Evolutionary conservation across 2,797 vertebrate species (phyloP), one percentile per base, ranked within the genome.

Genomic region (Sciurus vulgaris): DNA sequence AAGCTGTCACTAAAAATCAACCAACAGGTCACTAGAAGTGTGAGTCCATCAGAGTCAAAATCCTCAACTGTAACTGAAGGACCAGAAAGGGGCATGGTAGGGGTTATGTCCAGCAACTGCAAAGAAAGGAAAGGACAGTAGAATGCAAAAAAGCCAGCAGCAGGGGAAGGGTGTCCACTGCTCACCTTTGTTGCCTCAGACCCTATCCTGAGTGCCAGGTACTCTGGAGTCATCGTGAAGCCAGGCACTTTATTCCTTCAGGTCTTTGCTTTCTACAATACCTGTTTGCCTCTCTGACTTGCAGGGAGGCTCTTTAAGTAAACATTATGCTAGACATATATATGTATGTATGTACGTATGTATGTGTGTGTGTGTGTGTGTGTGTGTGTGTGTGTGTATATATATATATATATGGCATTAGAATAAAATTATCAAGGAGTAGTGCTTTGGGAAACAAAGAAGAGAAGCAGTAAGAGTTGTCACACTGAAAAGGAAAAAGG

Each of bases 1-100:
- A 96, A 97, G 77, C 95, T 97, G 91, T 96, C 93, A 96, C 95
- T 97, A 96, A 94, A 94, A 97, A 94, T 38, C 89, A 96, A 92
- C 88, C 92, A 95, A 96, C 22, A 96, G 91, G 96, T 89, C 94
- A 96, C 96, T 89, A 93, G 72, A 77, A 95, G 93, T 95, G 65
- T 38, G 91, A 92, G 86, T 84, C 84, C 81, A 94, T 96, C 63
- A 87, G 10, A 94, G 94, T 94, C 93, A 96, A 92, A 97, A 95
- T 91, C 96, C 76, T 97, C 84, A 87, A 74, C 94, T 96, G 97
- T 97, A 93, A 98, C 94, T 2, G 41, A 10, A 56, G 72, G 93
- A 89, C 73, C 87, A 94, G 81, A 6, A 10, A 90, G 41, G 6
- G 77, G 41, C 28, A 15, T 22, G 38, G 38, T 79, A 1, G 1